phyloP scores from a whole-genome alignment of 2,888 invertebrate genomes.

The Monoplex corrugatus region DNA sequence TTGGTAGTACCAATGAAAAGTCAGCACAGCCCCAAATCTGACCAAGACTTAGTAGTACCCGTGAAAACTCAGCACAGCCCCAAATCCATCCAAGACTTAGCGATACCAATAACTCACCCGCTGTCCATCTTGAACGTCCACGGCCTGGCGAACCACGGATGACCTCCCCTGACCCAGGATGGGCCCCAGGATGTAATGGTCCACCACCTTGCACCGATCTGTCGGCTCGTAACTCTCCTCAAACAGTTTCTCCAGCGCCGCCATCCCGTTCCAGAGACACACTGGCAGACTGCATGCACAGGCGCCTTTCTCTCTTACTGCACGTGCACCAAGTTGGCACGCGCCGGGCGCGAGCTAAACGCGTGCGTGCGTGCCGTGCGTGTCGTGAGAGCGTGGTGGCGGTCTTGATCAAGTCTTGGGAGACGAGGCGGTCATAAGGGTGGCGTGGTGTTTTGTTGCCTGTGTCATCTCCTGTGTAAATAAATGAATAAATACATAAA shows the following conservation, averaged over 20 bases:
- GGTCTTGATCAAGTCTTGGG: not conserved
- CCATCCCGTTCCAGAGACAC: not conserved
- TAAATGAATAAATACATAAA: too few relatives aligned
- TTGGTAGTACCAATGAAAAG: too few relatives aligned
- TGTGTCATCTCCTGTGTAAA: too few relatives aligned
- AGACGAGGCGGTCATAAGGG: not conserved
- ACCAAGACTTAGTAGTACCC: too few relatives aligned
- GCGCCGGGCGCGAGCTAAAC: not conserved
- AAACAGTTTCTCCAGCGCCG: slow-evolving; percentile 34
- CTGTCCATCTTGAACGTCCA: slow-evolving; percentile 4
- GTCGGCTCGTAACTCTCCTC: slow-evolving; percentile 4
- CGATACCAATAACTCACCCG: not conserved
- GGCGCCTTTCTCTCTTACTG: too few relatives aligned
- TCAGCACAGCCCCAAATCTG: too few relatives aligned
- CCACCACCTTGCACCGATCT: not conserved
- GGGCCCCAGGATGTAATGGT: not conserved
- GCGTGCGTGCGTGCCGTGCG: not conserved
- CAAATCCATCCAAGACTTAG: too few relatives aligned
- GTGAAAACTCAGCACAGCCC: too few relatives aligned
- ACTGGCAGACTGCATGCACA: not conserved
- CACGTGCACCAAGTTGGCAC: not conserved
- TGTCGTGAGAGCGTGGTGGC: not conserved
- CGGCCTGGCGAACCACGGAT: slow-evolving; percentile 22
- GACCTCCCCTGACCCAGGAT: slow-evolving; percentile 42
- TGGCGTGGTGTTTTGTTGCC: not conserved